These are phyloP conservation scores for Crocodylus rhombifer DNA, from an alignment of 2,797 vertebrate genomes.

Conservation along the genomic window DNA sequence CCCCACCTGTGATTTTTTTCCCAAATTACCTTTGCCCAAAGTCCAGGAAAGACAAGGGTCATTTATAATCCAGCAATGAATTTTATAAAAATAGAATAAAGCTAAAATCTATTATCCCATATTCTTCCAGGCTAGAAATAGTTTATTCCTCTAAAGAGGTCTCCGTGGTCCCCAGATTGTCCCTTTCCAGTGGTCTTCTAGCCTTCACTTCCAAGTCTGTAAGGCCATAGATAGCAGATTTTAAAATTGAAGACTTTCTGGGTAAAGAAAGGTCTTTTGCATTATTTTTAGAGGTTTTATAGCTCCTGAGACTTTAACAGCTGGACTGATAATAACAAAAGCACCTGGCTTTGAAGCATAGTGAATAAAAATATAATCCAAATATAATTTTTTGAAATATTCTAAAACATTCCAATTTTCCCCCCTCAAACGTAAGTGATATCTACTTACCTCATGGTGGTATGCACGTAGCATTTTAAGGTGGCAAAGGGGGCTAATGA, in stretches of 20 bases:
- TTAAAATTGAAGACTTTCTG: background rate
- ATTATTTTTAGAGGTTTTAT: background rate
- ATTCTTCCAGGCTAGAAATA: background rate
- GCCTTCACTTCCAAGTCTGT: background rate
- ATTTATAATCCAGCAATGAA: background rate
- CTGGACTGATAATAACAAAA: background rate
- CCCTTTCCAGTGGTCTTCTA: background rate
- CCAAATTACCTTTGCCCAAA: background rate
- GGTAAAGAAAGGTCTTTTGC: background rate
- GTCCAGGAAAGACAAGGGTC: background rate
- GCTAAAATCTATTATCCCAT: background rate
- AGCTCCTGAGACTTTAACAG: background rate
- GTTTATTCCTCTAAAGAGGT: background rate
- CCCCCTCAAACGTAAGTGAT: too few species aligned
- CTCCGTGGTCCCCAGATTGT: background rate
- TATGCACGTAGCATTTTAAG: too few species aligned
- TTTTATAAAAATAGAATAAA: background rate
- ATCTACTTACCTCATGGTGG: too few species aligned
- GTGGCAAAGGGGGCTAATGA: too few species aligned
- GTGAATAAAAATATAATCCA: background rate
- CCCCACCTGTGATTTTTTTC: background rate
- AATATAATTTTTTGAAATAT: background rate
- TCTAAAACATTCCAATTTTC: background rate
- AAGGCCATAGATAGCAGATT: background rate
- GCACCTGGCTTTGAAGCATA: background rate